Evolutionary conservation across 2,888 invertebrate species (phyloP).

Genomic region (Calephelis perditalis): DNA sequence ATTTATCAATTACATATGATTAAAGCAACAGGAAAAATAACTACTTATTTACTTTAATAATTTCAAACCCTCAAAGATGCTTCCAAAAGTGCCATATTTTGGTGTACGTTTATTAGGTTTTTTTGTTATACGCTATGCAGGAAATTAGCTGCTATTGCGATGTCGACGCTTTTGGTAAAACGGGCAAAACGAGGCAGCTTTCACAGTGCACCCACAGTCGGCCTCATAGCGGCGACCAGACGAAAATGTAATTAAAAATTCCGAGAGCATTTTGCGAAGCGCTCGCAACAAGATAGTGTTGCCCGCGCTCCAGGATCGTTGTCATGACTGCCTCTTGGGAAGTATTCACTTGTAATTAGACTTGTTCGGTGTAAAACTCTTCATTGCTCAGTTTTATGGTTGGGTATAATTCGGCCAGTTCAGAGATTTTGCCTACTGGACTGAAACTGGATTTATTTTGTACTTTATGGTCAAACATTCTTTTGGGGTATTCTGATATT

Average conservation of each 20-base stretch:
- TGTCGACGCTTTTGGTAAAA: slow-evolving; percentile 75
- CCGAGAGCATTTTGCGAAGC: slow-evolving; percentile 73
- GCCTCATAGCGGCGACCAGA: slow-evolving; percentile 70
- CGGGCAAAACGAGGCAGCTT: slow-evolving; percentile 69
- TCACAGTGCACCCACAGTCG: slow-evolving; percentile 58
- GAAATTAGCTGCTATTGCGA: slow-evolving; percentile 78
- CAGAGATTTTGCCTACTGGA: no score
- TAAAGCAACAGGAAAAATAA: no score
- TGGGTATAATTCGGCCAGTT: background rate
- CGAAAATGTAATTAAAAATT: slow-evolving; percentile 79
- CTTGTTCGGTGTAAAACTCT: slow-evolving; percentile 61
- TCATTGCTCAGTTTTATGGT: slow-evolving; percentile 39
- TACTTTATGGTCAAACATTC: no score
- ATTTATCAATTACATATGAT: no score
- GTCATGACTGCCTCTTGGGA: slow-evolving; percentile 69
- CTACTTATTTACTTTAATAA: slow-evolving; percentile 9
- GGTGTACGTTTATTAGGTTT: slow-evolving; percentile 44
- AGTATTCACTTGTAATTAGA: slow-evolving; percentile 73
- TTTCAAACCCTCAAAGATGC: slow-evolving; percentile 16
- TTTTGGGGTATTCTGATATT: no score
- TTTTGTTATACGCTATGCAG: slow-evolving; percentile 73
- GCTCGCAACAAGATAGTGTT: slow-evolving; percentile 76
- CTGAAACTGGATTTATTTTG: no score
- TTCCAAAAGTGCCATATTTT: slow-evolving; percentile 52
- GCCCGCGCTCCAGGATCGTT: slow-evolving; percentile 62